Evolutionary conservation across 2,113 vertebrate genomes (phyloP), one percentile per base, ranked within the genome.

Genomic region (Cheirogaleus medius): DNA sequence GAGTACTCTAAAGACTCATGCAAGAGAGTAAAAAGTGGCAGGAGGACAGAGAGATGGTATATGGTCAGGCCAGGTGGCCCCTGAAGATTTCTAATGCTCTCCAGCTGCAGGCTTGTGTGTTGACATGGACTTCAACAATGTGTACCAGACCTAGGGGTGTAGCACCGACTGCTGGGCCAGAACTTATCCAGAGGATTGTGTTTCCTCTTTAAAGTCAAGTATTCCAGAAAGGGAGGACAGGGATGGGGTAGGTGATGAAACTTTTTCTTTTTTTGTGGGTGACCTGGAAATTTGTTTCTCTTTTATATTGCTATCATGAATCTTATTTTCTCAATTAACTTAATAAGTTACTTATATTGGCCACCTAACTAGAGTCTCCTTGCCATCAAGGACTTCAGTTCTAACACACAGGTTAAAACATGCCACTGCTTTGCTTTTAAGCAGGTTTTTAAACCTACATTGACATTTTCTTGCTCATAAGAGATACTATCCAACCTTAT

Each of bases 51-150:
- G 17, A 32, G 47, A 23, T 4, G 10, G 34, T 13, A 1, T 4
- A 27, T 4, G 29, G 49, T 20, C 11, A 5, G 13, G 27, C 63
- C 11, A 3, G 18, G 49, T 11, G 23, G 25, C 21, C 56, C 66
- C 11, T 3, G 44, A 23, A 60, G 54, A 9, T 1, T 58, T 4
- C 27, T 6, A 37, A 56, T 0, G 20, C 15, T 8, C 29, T 66
- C n/a, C 13, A 58, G 54, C 80, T 63, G n/a, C 20, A 6, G 73
- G 20, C 8, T 42, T 37, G 20, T 27, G 18, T 42, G 32, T 39
- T 20, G 12, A 18, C 14, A 1, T 0, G n/a, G 49, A 44, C 29
- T 20, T 83, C 42, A 77, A 39, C 49, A 23, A 8, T 0, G 4
- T 25, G 71, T 6, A 23, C 39, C 52, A 21, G 34, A 78, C 5